Percentiles rank a stretch among this genome's conserved stretches.
phyloP scores from a whole-genome alignment of 2,797 vertebrate genomes.

The Hydrolagus colliei region DNA sequence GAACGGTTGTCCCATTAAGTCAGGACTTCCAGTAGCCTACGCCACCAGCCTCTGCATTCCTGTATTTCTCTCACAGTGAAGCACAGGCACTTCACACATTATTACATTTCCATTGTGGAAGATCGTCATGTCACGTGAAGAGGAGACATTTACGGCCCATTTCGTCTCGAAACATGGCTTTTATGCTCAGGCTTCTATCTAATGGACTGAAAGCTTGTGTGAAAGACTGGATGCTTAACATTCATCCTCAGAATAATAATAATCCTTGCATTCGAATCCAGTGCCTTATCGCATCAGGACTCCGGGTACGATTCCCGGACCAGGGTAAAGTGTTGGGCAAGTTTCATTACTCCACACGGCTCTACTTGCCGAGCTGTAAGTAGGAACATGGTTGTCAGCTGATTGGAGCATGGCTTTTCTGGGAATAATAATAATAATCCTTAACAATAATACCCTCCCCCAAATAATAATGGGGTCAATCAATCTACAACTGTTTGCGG shows the following conservation, averaged over 20 bases:
- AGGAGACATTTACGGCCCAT: conserved; percentile 7
- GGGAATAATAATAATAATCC: too few relatives aligned
- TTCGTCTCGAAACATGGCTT: conserved; percentile 4
- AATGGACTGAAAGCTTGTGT: background rate
- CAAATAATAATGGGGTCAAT: too few relatives aligned
- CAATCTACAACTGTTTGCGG: too few relatives aligned
- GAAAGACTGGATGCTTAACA: background rate
- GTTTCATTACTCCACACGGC: too few relatives aligned
- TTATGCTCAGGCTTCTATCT: conserved; percentile 12
- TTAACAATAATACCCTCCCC: too few relatives aligned
- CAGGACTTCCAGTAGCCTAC: background rate
- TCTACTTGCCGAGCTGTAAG: too few relatives aligned
- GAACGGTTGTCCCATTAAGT: conserved; percentile 2
- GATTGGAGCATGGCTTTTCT: too few relatives aligned
- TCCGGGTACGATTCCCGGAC: too few relatives aligned
- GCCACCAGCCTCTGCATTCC: conserved; percentile 1
- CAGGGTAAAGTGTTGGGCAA: too few relatives aligned
- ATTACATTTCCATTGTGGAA: conserved; percentile 29
- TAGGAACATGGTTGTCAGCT: too few relatives aligned
- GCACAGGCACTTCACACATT: conserved; percentile 18
- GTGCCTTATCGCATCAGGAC: too few relatives aligned
- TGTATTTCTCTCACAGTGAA: conserved; percentile 2
- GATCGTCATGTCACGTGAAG: conserved; percentile 10
- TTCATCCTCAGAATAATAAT: background rate
- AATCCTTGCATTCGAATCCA: background rate